Evolutionary conservation across 2,888 invertebrate genomes (phyloP).

Genomic region (Drosophila leonis): DNA sequence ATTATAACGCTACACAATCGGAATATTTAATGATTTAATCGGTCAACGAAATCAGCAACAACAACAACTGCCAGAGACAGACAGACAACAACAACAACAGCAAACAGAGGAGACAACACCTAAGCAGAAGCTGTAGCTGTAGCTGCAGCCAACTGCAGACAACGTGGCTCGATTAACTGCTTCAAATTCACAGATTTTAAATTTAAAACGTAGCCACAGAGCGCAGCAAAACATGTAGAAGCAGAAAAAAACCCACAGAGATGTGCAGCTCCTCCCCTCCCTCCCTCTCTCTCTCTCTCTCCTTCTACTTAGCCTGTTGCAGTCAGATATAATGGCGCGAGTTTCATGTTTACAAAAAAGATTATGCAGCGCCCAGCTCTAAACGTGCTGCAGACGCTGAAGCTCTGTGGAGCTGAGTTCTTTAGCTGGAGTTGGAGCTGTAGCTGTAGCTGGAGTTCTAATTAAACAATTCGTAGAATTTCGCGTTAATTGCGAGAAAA

Average conservation of each 20-base stretch:
- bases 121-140: slow-evolving; percentile 56
- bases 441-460: slow-evolving; percentile 79
- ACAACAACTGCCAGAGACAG: slow-evolving; percentile 32
- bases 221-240: slow-evolving; percentile 59
- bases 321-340: slow-evolving; percentile 83
- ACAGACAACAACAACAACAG: slow-evolving; percentile 35
- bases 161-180: slow-evolving; percentile 81
- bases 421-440: slow-evolving; percentile 26
- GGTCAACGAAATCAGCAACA: slow-evolving; percentile 64
- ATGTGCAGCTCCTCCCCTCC: slow-evolving; percentile 12
- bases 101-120: slow-evolving; percentile 61
- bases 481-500: slow-evolving; percentile 86
- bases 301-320: slow-evolving; percentile 35
- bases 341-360: slow-evolving; percentile 84
- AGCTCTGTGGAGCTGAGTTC: slow-evolving; percentile 27
- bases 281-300: slow-evolving; percentile 11
- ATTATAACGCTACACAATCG: slow-evolving; percentile 85
- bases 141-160: slow-evolving; percentile 53
- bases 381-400: slow-evolving; percentile 68
- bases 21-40: slow-evolving; percentile 85
- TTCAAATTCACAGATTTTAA: slow-evolving; percentile 84
- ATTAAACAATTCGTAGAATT: slow-evolving; percentile 86
- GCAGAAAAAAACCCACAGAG: slow-evolving; percentile 18
- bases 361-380: slow-evolving; percentile 71
- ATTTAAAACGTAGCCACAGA: slow-evolving; percentile 77